A percentile compares a stretch with the other conserved stretches of the same genome.
Evolutionary conservation across 2,797 vertebrate genomes (phyloP).

Genomic region (Brotula barbata): DNA sequence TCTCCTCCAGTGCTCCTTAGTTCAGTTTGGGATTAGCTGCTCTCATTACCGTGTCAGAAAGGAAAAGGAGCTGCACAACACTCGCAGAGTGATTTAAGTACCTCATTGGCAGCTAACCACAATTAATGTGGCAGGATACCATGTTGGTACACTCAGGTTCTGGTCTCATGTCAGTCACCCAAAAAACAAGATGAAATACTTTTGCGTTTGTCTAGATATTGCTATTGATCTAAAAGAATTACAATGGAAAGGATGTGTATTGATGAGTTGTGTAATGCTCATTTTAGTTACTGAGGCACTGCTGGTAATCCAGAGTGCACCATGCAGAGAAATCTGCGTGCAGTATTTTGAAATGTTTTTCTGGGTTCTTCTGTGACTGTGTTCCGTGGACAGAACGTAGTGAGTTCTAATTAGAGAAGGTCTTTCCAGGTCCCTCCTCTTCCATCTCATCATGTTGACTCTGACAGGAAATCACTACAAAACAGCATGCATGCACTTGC

Average conservation of each 20-base stretch:
- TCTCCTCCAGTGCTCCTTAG: background rate
- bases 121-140: background rate
- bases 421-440: too few species aligned
- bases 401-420: too few species aligned
- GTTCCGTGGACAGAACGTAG: too few species aligned
- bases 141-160: too few species aligned
- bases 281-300: constrained; percentile 68
- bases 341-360: constrained; percentile 20
- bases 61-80: background rate
- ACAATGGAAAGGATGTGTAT: constrained; percentile 40
- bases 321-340: too few species aligned
- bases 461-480: constrained; percentile 5
- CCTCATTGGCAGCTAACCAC: background rate
- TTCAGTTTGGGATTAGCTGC: background rate
- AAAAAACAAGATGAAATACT: too few species aligned
- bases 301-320: constrained; percentile 28
- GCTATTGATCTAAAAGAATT: constrained; percentile 20
- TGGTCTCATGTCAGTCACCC: too few species aligned
- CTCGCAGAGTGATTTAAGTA: background rate
- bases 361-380: too few species aligned
- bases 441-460: constrained; percentile 14
- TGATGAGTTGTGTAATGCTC: constrained; percentile 61
- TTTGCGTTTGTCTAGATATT: too few species aligned
- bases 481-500: constrained; percentile 13
- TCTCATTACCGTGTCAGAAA: background rate